Evolutionary conservation across 2,888 invertebrate genomes (phyloP).

Genomic region (Cephalotes varians): DNA sequence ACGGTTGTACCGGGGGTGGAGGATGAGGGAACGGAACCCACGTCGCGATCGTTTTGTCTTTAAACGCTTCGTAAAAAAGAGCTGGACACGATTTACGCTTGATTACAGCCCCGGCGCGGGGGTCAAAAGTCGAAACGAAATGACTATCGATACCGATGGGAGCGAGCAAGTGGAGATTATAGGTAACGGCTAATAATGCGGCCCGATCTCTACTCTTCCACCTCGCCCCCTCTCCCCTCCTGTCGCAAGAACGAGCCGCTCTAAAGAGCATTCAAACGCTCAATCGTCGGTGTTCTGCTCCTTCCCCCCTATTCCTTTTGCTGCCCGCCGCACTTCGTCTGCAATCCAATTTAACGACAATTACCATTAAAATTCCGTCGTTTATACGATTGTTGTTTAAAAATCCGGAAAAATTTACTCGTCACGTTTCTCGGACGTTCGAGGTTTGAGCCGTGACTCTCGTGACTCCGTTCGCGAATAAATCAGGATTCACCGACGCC

Average conservation of each 20-base stretch:
- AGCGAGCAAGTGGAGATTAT: conserved; percentile 79
- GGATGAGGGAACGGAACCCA: conserved; percentile 49
- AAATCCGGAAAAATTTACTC: background rate
- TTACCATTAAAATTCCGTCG: conserved; percentile 9
- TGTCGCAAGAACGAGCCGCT: conserved; percentile 48
- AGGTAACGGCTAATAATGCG: conserved; percentile 81
- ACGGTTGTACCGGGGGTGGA: conserved; percentile 37
- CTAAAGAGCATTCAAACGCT: conserved; percentile 47
- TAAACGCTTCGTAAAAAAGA: conserved; percentile 81
- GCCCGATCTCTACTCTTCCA: conserved; percentile 42
- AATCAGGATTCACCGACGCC: conserved; percentile 9
- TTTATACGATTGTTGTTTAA: background rate
- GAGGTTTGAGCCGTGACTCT: background rate
- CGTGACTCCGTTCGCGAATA: background rate
- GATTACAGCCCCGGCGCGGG: conserved; percentile 75
- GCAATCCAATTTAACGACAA: background rate
- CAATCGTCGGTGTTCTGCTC: conserved; percentile 33
- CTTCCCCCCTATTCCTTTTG: background rate
- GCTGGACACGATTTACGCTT: conserved; percentile 83
- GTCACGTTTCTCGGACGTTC: background rate
- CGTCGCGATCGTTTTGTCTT: conserved; percentile 75
- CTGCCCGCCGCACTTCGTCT: background rate
- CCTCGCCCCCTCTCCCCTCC: background rate
- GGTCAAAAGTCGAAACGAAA: conserved; percentile 81
- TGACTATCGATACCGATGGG: conserved; percentile 78